A percentile compares a stretch with the other conserved stretches of the same genome.
These are phyloP conservation scores for Cetonia aurata DNA, from an alignment of 2,888 invertebrate species.

Conservation along the genomic window DNA sequence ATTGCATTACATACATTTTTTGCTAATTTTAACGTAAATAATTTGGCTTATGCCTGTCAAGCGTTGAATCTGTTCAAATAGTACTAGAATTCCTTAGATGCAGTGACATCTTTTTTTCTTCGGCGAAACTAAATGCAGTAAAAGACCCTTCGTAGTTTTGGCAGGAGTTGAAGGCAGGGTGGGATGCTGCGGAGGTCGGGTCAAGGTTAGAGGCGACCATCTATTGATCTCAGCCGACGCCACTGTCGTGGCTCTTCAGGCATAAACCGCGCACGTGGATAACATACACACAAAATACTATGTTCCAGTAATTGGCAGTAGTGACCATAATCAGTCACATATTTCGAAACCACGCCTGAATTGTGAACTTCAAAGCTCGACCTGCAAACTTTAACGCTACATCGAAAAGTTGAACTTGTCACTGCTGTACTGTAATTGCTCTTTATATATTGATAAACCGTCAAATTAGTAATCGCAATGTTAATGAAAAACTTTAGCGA, in stretches of 20 bases:
- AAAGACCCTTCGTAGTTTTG: slow-evolving; percentile 38
- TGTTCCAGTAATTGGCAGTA: slow-evolving; percentile 23
- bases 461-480: too few species aligned
- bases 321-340: slow-evolving; percentile 1
- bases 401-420: too few species aligned
- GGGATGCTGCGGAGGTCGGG: slow-evolving; percentile 63
- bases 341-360: slow-evolving; percentile 6
- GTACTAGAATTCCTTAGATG: not conserved
- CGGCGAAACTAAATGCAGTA: slow-evolving; percentile 23
- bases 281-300: slow-evolving; percentile 50
- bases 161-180: slow-evolving; percentile 37
- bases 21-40: too few species aligned
- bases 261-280: slow-evolving; percentile 53
- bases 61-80: too few species aligned
- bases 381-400: not conserved
- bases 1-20: too few species aligned
- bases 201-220: slow-evolving; percentile 63
- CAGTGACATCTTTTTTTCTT: not conserved
- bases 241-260: slow-evolving; percentile 52
- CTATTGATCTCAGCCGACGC: slow-evolving; percentile 62
- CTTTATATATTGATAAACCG: too few species aligned
- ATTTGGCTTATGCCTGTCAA: not conserved
- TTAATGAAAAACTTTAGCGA: too few species aligned
- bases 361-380: not conserved
- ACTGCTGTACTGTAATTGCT: too few species aligned